Percentiles rank a stretch among this genome's conserved stretches.
Conservation (phyloP, 2,797 vertebrate genomes). For the Halcyon smyrnensis region DNA sequence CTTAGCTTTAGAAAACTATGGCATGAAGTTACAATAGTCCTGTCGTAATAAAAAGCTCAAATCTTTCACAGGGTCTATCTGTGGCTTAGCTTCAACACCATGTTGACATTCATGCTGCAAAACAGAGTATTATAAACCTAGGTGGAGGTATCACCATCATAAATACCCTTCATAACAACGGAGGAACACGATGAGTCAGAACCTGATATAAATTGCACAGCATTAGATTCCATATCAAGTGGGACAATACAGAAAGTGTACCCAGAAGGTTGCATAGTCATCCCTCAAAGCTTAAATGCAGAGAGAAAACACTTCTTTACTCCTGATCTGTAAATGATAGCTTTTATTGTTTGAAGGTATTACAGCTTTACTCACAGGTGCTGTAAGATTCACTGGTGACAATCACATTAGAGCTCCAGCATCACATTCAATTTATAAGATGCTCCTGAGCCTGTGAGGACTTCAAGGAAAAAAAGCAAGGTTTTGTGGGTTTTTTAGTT, state of each 20-base stretch:
- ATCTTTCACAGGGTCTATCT: background rate
- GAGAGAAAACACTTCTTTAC: rapidly evolving
- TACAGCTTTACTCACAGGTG: background rate
- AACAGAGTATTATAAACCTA: background rate
- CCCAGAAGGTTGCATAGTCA: rapidly evolving
- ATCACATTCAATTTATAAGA: background rate
- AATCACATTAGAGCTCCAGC: background rate
- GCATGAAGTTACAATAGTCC: background rate
- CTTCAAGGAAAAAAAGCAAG: background rate
- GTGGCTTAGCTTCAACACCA: background rate
- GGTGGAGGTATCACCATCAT: rapidly evolving
- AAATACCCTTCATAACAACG: rapidly evolving
- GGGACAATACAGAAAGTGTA: rapidly evolving
- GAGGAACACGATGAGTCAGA: rapidly evolving
- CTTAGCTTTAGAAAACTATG: background rate
- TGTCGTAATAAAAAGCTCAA: background rate
- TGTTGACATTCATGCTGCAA: background rate
- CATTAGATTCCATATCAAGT: background rate
- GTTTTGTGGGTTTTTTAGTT: background rate
- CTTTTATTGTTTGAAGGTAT: background rate
- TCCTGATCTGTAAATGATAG: rapidly evolving
- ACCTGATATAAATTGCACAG: rapidly evolving
- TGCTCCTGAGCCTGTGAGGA: background rate
- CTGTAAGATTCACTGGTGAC: background rate
- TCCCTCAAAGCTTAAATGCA: background rate